Base-by-base conservation (phyloP, 2,113 vertebrate genomes). In the Antigone vipio region DNA sequence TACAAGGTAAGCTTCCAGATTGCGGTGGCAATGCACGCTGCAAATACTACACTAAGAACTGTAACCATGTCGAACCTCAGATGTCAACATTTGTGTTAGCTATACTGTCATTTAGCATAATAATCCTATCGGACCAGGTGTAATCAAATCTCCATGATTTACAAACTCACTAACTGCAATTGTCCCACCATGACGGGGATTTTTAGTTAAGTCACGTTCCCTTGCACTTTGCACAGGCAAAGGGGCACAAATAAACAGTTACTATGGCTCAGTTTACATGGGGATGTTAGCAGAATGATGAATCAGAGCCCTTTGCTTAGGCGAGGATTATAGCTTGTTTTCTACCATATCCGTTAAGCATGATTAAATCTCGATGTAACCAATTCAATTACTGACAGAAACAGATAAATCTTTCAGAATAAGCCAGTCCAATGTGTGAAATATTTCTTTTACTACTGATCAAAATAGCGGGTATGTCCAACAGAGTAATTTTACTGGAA, bases 61-160 rank as follows among this genome's bases (percentile, higher is more conserved):
- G 23, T 63, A 52, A 38, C 44, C 0, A 0, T 6, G 19, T 18
- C 47, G 75, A 13, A 72, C 44, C 26, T 71, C 15, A 50, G 42
- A 52, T 62, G 34, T 22, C 11, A 27, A 5, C 34, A 13, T 49
- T 23, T 26, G 30, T 74, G 42, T 23, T 67, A 47, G 22, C 60
- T 55, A 4, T 21, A 12, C 11, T 75, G 23, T 47, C 62, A 27
- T 15, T 63, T 74, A 47, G 35, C 32, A 27, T 42, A 44, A 40
- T 7, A 34, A 74, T 44, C 27, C 27, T 30, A 0, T 0, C 0
- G 47, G 24, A 38, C 29, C n/a, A 50, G 38, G 5, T 22, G 29
- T n/a, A 58, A 45, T 29, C 32, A 45, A 26, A 75, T 40, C 38
- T 60, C 35, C 3, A 0, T 10, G 7, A 66, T 81, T 64, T 44